Evolutionary conservation across 2,888 invertebrate genomes (phyloP), one percentile per base, ranked within the genome.

Genomic region (Eulithis testata): DNA sequence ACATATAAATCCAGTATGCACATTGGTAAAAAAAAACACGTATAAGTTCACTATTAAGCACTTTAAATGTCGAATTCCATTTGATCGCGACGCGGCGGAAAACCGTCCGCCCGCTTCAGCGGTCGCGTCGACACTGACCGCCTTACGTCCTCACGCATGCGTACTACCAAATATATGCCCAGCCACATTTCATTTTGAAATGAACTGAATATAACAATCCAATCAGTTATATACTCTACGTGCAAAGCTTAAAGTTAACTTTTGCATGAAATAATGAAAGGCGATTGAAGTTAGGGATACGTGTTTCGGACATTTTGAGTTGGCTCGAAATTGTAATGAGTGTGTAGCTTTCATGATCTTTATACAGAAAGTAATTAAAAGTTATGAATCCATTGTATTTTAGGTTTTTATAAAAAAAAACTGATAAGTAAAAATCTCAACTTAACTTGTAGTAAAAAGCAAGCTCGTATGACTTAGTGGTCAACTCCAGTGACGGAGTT

Each of bases 131-230:
- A 80, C 79, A 90, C 90, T 90, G 83, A 82, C 73, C 72, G 74
- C 66, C 66, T 72, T 67, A 58, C 54, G 47, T 73, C 66, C 67
- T 72, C 71, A 77, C 91, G 90, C 91, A 87, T 87, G 91, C 91
- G 91, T 78, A 54, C 59, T 75, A 55, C 66, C 69, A 76, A 76
- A 77, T 63, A 60, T 66, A 63, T 66, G 79, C 80, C 77, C 78
- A 75, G 73, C 74, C 75, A 85, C 85, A 86, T 89, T 88, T 86
- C 84, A 85, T 85, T 84, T 84, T 84, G 85, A 85, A 88, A 89
- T 87, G 84, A 85, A 89, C 85, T 83, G 80, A 82, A 84, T 75
- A 71, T 68, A 66, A 61, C 59, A 31, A 53, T 21, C 47, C 66
- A 66, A 60, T 58, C 64, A 44, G 76, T 71, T 78, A 65, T 73